These are phyloP conservation scores for Chromis chromis DNA, from an alignment of 2,797 vertebrate genomes.

Conservation along the genomic window DNA sequence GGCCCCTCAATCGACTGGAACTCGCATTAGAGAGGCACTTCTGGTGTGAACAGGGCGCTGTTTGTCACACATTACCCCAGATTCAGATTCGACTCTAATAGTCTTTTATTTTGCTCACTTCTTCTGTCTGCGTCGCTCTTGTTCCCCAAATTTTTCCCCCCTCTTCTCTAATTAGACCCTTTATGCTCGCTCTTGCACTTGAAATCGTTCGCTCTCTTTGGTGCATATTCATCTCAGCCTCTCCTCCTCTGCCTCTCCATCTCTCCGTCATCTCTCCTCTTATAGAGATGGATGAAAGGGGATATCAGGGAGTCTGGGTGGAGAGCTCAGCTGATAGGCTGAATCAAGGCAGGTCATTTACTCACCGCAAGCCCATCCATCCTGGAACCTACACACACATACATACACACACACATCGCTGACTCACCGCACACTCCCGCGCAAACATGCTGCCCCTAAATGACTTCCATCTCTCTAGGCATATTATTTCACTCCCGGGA, in stretches of 20 bases:
- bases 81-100: constrained; percentile 63
- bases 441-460: constrained; percentile 67
- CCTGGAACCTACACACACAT: constrained; percentile 52
- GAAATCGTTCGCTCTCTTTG: constrained; percentile 47
- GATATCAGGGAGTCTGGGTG: constrained; percentile 72
- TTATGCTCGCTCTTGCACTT: constrained; percentile 54
- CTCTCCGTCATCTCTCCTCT: constrained; percentile 70
- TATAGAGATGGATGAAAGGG: constrained; percentile 81
- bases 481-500: constrained; percentile 73
- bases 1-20: constrained; percentile 50
- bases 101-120: constrained; percentile 61
- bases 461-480: constrained; percentile 71
- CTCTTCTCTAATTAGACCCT: constrained; percentile 74
- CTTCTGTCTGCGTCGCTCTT: constrained; percentile 40
- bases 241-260: constrained; percentile 53
- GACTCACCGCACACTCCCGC: constrained; percentile 29
- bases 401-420: constrained; percentile 29
- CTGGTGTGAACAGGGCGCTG: constrained; percentile 39
- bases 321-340: constrained; percentile 77
- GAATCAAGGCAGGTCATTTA: constrained; percentile 82
- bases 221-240: constrained; percentile 54
- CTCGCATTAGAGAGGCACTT: constrained; percentile 66
- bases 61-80: constrained; percentile 67
- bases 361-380: constrained; percentile 72
- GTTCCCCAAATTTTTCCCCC: constrained; percentile 43